Conservation (phyloP, 2,113 vertebrate species). For the Boleophthalmus pectinirostris region DNA sequence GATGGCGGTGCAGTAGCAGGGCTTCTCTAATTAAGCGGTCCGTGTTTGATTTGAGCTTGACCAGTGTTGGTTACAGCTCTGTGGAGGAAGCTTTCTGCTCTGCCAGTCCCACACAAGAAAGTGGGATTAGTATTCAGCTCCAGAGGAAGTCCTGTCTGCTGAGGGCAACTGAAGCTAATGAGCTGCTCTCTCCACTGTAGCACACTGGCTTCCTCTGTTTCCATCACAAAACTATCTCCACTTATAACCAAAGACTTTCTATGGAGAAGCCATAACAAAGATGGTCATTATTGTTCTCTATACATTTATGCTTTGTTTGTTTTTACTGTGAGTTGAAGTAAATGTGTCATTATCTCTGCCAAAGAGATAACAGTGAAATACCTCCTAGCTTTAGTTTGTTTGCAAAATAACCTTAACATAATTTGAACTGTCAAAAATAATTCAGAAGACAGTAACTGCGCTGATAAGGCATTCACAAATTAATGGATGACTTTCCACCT, state of each 20-base stretch:
- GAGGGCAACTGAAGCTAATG: constrained; percentile 53
- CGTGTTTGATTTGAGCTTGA: constrained; percentile 25
- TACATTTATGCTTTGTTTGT: not conserved
- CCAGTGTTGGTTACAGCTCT: constrained; percentile 14
- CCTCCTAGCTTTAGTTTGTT: not conserved
- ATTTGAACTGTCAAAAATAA: not conserved
- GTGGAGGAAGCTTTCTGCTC: constrained; percentile 11
- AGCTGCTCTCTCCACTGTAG: constrained; percentile 51
- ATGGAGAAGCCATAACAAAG: not conserved
- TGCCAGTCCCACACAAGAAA: constrained; percentile 16
- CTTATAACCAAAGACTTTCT: constrained; percentile 6
- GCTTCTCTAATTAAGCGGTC: constrained; percentile 26
- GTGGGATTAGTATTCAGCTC: constrained; percentile 47
- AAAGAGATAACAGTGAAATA: not conserved
- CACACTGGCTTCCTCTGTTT: constrained; percentile 25
- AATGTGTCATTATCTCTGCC: not conserved
- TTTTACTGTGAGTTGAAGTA: not conserved
- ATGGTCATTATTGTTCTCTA: not conserved
- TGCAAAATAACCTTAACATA: not conserved
- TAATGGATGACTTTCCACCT: too few relatives aligned
- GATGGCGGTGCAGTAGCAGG: not conserved
- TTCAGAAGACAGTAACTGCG: not conserved
- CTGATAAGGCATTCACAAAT: too few relatives aligned
- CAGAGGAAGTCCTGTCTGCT: constrained; percentile 34
- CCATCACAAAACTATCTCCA: constrained; percentile 25